These are phyloP conservation scores for Malurus elegans DNA, from an alignment of 2,113 vertebrate genomes.

Conservation along the genomic window DNA sequence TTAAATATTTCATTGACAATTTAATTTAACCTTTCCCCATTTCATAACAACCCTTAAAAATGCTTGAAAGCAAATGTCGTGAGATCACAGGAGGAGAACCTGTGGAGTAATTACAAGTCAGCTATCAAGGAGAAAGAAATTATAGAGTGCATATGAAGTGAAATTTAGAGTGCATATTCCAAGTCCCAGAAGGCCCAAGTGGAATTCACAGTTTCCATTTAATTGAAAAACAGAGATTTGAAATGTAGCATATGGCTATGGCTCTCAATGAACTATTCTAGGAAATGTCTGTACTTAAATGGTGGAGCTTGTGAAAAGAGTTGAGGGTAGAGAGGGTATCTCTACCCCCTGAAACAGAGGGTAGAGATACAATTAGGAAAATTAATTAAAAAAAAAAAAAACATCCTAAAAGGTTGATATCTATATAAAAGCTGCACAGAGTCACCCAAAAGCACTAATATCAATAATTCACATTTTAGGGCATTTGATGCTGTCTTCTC, in stretches of 20 bases:
- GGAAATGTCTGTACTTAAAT: background rate
- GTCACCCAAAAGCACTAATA: background rate
- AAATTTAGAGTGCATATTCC: background rate
- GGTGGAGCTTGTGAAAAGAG: background rate
- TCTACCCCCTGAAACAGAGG: background rate
- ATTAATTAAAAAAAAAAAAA: background rate
- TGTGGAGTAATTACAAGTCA: background rate
- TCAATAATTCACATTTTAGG: background rate
- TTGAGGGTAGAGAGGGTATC: no score
- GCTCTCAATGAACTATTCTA: background rate
- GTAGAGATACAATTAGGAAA: background rate
- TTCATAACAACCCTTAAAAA: background rate
- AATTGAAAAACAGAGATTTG: background rate
- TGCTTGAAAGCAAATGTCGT: background rate
- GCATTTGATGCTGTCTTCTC: background rate
- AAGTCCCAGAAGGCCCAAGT: background rate
- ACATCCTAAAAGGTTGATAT: background rate
- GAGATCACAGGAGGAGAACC: background rate
- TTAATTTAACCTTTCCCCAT: background rate
- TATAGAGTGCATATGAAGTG: background rate
- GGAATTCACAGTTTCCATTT: background rate
- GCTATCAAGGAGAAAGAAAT: background rate
- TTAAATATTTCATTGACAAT: background rate
- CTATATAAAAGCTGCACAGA: background rate
- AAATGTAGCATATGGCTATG: background rate